Evolutionary conservation across 2,113 vertebrate genomes (phyloP), one percentile per base, ranked within the genome.

Genomic region (Pollimyrus isidori): DNA sequence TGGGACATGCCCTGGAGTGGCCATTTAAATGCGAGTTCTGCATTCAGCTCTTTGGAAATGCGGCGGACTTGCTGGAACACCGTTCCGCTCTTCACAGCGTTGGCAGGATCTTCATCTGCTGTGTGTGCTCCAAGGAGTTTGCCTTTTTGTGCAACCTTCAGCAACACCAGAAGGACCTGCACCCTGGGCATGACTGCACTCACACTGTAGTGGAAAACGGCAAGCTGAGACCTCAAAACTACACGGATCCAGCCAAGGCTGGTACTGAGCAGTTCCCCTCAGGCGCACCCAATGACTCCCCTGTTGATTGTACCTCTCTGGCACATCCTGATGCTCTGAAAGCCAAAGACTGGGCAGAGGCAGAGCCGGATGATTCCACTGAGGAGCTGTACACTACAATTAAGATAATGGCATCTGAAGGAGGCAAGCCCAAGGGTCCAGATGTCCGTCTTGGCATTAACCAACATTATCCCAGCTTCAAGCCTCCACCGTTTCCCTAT

Each of bases 11-110:
- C 0, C 93, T 95, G 3, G 97, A 98, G 53, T 98, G 98, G 98
- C 98, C 98, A 92, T 98, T 97, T 92, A 99, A 99, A 94, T 99
- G 98, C 93, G 98, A 99, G 95, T 99, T 99, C 93, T 99, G 98
- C 21, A 97, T 99, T 91, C 98, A 99, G 95, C 95, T 99, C 80
- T 99, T 99, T 90, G 95, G 95, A 86, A 96, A 96, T 2, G 96
- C 96, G 46, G 94, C 95, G 0, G 94, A 95, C 49, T 94, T 99
- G 91, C 96, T 97, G 0, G 95, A 98, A 90, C 98, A 99, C 92
- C 97, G 98, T 50, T 97, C 97, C 23, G 90, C 97, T 88, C 97
- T 99, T 48, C 98, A 99, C 0, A 98, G 98, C 35, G 97, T 99
- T 50, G 98, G 97, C 62, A 97, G 96, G 92, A 98, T 99, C 91